These are phyloP conservation scores for Phymorhynchus buccinoides DNA, from an alignment of 1,140 invertebrate species.

Conservation along the genomic window DNA sequence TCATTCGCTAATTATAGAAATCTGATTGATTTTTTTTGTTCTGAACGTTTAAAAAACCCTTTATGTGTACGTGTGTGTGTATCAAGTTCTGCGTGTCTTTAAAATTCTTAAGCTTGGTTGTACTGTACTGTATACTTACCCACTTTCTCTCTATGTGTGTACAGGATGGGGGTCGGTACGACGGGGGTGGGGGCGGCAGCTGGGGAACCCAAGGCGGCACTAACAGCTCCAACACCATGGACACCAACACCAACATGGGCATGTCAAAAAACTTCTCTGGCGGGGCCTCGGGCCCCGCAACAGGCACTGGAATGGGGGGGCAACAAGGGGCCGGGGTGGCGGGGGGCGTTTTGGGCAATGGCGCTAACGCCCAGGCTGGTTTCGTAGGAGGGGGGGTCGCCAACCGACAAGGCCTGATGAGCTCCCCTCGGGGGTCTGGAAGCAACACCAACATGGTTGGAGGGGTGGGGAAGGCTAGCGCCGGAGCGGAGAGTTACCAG, in stretches of 20 bases:
- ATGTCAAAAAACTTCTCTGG: constrained; percentile 41
- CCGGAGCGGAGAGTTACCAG: background rate
- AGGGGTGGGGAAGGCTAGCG: constrained; percentile 20
- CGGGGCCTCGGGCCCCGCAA: constrained; percentile 28
- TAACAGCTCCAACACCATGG: background rate
- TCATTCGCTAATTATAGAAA: too few species aligned
- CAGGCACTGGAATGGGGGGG: constrained; percentile 17
- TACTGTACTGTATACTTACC: too few species aligned
- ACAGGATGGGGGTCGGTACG: constrained; percentile 27
- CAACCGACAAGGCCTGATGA: background rate
- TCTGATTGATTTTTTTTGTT: too few species aligned
- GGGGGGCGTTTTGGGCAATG: constrained; percentile 28
- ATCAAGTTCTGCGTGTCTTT: too few species aligned
- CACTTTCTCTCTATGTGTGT: background rate
- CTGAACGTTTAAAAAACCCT: too few species aligned
- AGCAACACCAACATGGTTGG: background rate
- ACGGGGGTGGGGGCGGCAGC: constrained; percentile 20
- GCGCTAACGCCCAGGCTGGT: background rate
- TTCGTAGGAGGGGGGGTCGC: background rate
- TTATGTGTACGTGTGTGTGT: too few species aligned
- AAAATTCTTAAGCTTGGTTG: too few species aligned
- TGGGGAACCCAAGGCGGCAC: constrained; percentile 28
- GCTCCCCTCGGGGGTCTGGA: background rate
- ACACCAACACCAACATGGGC: constrained; percentile 12
- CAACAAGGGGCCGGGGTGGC: background rate